phyloP scores from a whole-genome alignment of 1,140 invertebrate species.

The Glomeris maerens region DNA sequence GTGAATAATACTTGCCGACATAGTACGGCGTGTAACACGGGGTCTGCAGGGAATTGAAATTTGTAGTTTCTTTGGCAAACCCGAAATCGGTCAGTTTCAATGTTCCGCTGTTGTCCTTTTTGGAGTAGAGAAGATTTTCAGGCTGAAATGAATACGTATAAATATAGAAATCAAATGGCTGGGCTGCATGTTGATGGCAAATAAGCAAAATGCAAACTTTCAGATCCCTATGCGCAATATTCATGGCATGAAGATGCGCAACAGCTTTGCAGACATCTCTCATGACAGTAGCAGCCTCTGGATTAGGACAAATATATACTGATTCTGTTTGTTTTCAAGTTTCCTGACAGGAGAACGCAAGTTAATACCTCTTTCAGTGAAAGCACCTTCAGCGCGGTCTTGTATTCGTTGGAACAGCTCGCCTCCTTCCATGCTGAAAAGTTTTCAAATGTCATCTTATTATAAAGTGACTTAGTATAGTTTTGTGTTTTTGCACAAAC shows the following conservation, averaged over 20 bases:
- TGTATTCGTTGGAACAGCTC: constrained; percentile 94
- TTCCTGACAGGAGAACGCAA: no score
- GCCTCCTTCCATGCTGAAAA: constrained; percentile 82
- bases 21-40: constrained; percentile 99
- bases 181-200: neutral
- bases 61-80: constrained; percentile 93
- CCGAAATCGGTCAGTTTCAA: constrained; percentile 97
- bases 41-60: constrained; percentile 77
- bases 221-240: constrained; percentile 93
- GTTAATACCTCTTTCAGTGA: constrained; percentile 75
- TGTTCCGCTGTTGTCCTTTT: constrained; percentile 41
- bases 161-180: constrained; percentile 4
- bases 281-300: constrained; percentile 84
- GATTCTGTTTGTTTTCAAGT: no score
- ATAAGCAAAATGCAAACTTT: constrained; percentile 37
- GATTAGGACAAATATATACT: no score
- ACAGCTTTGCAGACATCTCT: constrained; percentile 93
- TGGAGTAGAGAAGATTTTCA: constrained; percentile 41
- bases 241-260: constrained; percentile 79
- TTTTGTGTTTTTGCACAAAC: neutral
- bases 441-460: neutral
- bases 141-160: constrained; percentile 28
- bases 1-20: constrained; percentile 50
- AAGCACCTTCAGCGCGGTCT: constrained; percentile 77
- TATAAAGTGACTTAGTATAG: neutral